Percentiles rank a stretch among this genome's conserved stretches.
Conservation (phyloP, 2,113 vertebrate species). For the Pelodiscus sinensis region DNA sequence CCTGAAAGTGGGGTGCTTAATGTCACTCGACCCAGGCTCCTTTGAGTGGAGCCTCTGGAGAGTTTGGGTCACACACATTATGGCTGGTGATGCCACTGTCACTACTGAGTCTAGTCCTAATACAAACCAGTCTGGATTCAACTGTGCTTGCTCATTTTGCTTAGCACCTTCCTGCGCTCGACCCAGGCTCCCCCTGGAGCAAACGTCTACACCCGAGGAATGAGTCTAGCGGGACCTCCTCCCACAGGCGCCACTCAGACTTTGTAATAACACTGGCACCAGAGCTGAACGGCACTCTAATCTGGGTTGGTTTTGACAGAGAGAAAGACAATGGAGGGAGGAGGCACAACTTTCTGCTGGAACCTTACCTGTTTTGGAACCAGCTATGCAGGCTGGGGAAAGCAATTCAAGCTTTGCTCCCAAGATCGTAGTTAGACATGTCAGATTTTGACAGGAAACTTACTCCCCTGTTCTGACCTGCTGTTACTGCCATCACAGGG, state of each 20-base stretch:
- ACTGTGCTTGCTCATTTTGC: neutral
- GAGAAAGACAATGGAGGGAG: neutral
- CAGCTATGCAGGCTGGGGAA: no score
- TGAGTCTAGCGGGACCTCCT: neutral
- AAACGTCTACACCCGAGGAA: neutral
- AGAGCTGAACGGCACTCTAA: neutral
- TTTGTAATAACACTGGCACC: neutral
- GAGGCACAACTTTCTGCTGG: no score
- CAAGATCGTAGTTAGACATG: neutral
- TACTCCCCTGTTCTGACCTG: neutral
- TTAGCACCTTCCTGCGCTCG: neutral
- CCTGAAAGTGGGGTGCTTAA: no score
- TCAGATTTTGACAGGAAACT: neutral
- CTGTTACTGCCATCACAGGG: neutral
- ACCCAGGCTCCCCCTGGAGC: neutral
- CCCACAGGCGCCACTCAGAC: neutral
- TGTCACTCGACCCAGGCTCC: neutral
- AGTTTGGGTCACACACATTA: neutral
- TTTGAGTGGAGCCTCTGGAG: neutral
- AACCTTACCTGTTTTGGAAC: no score
- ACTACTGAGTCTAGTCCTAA: neutral
- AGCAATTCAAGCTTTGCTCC: no score
- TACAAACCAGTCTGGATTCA: neutral
- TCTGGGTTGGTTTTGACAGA: neutral
- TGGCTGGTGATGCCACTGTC: neutral